Percentiles rank a stretch among this genome's conserved stretches.
These are phyloP conservation scores for Microtus pennsylvanicus DNA, from an alignment of 2,113 vertebrate species.

Conservation along the genomic window DNA sequence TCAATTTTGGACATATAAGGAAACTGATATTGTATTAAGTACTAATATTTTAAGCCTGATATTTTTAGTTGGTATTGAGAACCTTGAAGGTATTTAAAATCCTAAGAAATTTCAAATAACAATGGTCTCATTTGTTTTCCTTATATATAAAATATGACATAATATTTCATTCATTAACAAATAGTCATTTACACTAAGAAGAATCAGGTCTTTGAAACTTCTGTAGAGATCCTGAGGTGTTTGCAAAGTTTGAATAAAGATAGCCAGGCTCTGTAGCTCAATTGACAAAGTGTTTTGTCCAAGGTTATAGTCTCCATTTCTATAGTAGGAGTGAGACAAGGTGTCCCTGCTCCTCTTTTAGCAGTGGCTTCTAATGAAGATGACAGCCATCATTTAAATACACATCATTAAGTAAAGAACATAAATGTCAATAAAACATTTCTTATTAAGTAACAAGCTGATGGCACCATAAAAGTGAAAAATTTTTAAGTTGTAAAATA, in stretches of 20 bases:
- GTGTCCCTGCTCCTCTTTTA: slow-evolving; percentile 33
- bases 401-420: slow-evolving; percentile 79
- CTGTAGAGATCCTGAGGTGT: not conserved
- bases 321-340: slow-evolving; percentile 27
- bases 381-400: slow-evolving; percentile 74
- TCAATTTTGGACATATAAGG: not conserved
- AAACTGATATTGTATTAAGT: not conserved
- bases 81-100: not conserved
- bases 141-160: not conserved
- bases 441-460: slow-evolving; percentile 73
- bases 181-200: not conserved
- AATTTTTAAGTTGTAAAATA: slow-evolving; percentile 76
- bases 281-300: not conserved
- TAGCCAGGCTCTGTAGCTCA: not conserved
- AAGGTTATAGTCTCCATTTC: slow-evolving; percentile 46
- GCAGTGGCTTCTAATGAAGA: slow-evolving; percentile 64
- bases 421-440: slow-evolving; percentile 81
- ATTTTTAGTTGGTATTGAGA: not conserved
- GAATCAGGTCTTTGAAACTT: not conserved
- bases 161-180: not conserved
- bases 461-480: slow-evolving; percentile 76
- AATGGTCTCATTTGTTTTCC: not conserved
- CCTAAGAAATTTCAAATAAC: not conserved
- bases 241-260: not conserved
- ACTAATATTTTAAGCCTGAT: not conserved